Conservation (phyloP, 2,888 invertebrate species). For the Didymodactylos carnosus region DNA sequence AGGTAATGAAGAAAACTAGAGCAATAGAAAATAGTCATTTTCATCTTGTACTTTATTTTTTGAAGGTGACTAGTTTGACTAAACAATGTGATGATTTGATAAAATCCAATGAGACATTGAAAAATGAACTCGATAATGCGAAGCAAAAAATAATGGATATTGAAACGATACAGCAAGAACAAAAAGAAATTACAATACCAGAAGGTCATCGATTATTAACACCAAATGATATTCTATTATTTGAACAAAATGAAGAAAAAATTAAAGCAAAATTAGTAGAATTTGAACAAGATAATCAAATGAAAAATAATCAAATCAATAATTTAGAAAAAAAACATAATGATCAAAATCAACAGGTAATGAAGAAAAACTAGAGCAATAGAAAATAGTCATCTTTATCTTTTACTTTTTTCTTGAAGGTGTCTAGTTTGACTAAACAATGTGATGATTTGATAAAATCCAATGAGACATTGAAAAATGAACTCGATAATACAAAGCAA, state of each 20-base stretch:
- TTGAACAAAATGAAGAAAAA: neutral
- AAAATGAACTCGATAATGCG: neutral
- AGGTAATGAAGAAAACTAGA: too few species aligned
- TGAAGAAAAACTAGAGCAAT: too few species aligned
- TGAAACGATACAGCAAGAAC: neutral
- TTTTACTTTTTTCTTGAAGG: too few species aligned
- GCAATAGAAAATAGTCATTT: too few species aligned
- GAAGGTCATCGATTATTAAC: neutral
- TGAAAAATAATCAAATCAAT: neutral
- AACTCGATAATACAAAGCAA: neutral
- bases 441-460: too few species aligned
- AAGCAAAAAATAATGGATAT: neutral
- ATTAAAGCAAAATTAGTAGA: too few species aligned
- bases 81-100: too few species aligned
- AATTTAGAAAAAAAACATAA: neutral
- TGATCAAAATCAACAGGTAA: too few species aligned
- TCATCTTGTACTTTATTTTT: too few species aligned
- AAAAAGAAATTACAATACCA: neutral
- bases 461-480: neutral
- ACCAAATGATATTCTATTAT: neutral
- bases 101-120: neutral
- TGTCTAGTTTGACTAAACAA: too few species aligned
- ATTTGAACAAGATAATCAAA: neutral
- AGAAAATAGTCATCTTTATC: too few species aligned
- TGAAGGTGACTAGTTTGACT: too few species aligned